Percentiles rank a stretch among this genome's conserved stretches.
These are phyloP conservation scores for Hucho hucho DNA, from an alignment of 2,113 vertebrate genomes.

Conservation along the genomic window DNA sequence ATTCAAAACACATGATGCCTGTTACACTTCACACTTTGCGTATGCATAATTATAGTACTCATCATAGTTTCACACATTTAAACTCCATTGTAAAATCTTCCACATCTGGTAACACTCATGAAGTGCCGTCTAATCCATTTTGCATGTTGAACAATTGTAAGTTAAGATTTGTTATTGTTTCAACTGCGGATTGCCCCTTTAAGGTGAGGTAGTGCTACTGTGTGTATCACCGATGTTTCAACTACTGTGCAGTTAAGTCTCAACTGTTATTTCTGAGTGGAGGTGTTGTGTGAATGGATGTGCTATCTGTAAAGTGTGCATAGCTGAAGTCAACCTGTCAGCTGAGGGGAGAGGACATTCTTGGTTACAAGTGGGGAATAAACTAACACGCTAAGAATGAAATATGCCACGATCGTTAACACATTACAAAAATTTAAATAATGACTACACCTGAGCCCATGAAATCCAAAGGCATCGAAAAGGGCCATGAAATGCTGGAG, in stretches of 20 bases:
- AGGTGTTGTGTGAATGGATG: constrained; percentile 42
- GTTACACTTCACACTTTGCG: too few species aligned
- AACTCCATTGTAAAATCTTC: too few species aligned
- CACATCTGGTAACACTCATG: not conserved
- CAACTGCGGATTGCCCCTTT: too few species aligned
- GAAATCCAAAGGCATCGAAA: constrained; percentile 13
- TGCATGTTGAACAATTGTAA: too few species aligned
- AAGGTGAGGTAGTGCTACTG: constrained; percentile 19
- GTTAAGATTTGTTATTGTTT: too few species aligned
- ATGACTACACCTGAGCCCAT: constrained; percentile 49
- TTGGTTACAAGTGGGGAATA: constrained; percentile 62
- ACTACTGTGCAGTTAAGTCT: constrained; percentile 3
- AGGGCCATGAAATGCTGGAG: constrained; percentile 23
- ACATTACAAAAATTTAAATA: constrained; percentile 40
- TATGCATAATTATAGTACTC: too few species aligned
- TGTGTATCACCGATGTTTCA: not conserved
- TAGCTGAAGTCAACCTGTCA: constrained; percentile 43
- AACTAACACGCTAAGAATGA: constrained; percentile 58
- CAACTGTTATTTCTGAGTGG: constrained; percentile 20
- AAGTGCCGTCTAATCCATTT: too few species aligned
- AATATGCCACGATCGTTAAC: constrained; percentile 59
- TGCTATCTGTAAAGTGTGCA: constrained; percentile 51
- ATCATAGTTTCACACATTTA: too few species aligned
- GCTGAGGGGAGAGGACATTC: constrained; percentile 56
- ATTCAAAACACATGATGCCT: too few species aligned